phyloP scores from a whole-genome alignment of 2,888 invertebrate species.

The Zhuqinia jingwanae region DNA sequence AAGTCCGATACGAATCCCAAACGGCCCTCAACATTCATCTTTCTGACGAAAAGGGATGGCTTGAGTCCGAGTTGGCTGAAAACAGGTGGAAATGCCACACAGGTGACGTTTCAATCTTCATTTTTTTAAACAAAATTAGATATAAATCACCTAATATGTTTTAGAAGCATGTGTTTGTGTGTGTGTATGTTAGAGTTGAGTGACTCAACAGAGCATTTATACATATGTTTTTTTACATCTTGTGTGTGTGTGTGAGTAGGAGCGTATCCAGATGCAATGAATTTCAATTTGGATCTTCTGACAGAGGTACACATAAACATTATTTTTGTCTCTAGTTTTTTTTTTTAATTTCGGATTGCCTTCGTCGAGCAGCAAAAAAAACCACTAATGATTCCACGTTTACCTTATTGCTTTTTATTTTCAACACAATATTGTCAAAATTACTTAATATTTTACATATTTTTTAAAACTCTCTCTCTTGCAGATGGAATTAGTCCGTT shows the following conservation, averaged over 20 bases:
- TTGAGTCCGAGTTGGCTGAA: slow-evolving; percentile 80
- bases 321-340: background rate
- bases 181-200: background rate
- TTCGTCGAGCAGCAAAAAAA: too few relatives aligned
- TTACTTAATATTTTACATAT: background rate
- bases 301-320: slow-evolving; percentile 78
- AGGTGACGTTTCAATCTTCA: slow-evolving; percentile 74
- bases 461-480: background rate
- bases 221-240: background rate
- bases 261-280: slow-evolving; percentile 79
- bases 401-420: too few relatives aligned
- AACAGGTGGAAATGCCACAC: slow-evolving; percentile 80
- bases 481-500: slow-evolving; percentile 80
- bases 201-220: too few relatives aligned
- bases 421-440: too few relatives aligned
- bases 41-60: slow-evolving; percentile 80
- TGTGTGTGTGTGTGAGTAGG: slow-evolving; percentile 64
- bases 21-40: slow-evolving; percentile 80
- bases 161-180: background rate
- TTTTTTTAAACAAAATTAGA: background rate
- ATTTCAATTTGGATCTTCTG: slow-evolving; percentile 79
- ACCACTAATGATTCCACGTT: too few relatives aligned
- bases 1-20: slow-evolving; percentile 81
- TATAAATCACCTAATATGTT: background rate
- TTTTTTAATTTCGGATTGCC: background rate